Base-by-base conservation (phyloP, 2,888 invertebrate species). In the Orthonychiurus folsomi region DNA sequence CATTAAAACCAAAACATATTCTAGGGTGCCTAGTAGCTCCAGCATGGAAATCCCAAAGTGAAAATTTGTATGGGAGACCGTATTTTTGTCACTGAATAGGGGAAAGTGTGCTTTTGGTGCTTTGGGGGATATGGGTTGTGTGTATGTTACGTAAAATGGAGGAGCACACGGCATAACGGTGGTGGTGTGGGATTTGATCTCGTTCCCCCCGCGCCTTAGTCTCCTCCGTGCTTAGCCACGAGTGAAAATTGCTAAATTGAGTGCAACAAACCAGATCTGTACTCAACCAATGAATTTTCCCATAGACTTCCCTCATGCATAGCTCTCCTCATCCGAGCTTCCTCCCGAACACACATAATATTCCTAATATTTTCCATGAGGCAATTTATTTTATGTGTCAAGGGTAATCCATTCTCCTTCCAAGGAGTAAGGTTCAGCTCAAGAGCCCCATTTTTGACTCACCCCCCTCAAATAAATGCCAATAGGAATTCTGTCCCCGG, bases 201-300 rank as follows among this genome's bases (percentile, higher is more conserved):
- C 37, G 37, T 37, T 37, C 5, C 15, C 37, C 5, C 15, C 37
- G 9, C 5, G 37, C 37, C 37, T 37, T 37, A 9, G 37, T 15
- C 37, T 37, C 37, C 37, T 37, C 15, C 37, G 9, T 37, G 37
- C 37, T 37, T 37, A 37, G 37, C 37, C 37, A 37, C 37, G 37
- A 37, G 37, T 58, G 60, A 66, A 59, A 63, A 66, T 66, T 61
- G 66, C 52, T 61, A 63, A 66, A 66, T 66, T 66, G 63, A 60
- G 63, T 62, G 61, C 25, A 55, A 48, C 61, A 65, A 61, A 65
- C 56, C 59, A 56, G 59, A 60, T 61, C 59, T 59, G 58, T 57
- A 37, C 37, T 37, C 37, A 37, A 37, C 37, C 37, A 37, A 37
- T 37, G 37, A 37, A 37, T 37, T 37, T 37, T 37, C 37, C 37